Conservation (phyloP, 1,140 invertebrate species). For the Stenopsyche tienmushanensis region DNA sequence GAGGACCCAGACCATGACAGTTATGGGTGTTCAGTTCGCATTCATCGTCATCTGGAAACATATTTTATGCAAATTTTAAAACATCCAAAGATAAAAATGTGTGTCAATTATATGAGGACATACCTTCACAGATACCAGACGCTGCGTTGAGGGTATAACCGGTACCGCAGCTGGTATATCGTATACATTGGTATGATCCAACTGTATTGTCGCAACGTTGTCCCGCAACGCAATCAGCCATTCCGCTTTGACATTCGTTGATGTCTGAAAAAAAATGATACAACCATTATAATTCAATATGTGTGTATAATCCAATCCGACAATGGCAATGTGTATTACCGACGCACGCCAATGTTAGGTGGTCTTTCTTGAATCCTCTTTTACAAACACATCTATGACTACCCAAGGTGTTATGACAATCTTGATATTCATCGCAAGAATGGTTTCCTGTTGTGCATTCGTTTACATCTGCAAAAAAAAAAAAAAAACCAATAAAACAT, state of each 20-base stretch:
- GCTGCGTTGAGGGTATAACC: constrained; percentile 92
- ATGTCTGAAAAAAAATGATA: constrained; percentile 56
- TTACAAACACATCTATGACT: constrained; percentile 79
- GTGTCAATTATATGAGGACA: constrained; percentile 1
- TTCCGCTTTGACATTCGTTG: constrained; percentile 63
- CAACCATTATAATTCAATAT: background rate
- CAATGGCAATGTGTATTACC: constrained; percentile 53
- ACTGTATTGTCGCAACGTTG: constrained; percentile 90
- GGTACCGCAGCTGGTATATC: constrained; percentile 86
- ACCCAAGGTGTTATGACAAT: constrained; percentile 77
- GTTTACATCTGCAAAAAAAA: constrained; percentile 65
- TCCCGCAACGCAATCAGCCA: constrained; percentile 58
- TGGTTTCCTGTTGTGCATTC: constrained; percentile 69
- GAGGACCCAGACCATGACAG: constrained; percentile 61
- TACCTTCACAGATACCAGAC: constrained; percentile 85
- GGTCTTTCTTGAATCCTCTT: constrained; percentile 67
- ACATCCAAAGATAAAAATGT: background rate
- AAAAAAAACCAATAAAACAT: too few relatives aligned
- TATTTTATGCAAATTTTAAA: background rate
- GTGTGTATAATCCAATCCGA: too few relatives aligned
- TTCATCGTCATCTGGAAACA: constrained; percentile 79
- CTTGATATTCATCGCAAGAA: constrained; percentile 64
- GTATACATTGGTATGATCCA: constrained; percentile 81
- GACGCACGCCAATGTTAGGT: constrained; percentile 67
- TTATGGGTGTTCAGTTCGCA: constrained; percentile 76